Evolutionary conservation across 2,888 invertebrate species (phyloP).

Genomic region (Catocala fraxini): DNA sequence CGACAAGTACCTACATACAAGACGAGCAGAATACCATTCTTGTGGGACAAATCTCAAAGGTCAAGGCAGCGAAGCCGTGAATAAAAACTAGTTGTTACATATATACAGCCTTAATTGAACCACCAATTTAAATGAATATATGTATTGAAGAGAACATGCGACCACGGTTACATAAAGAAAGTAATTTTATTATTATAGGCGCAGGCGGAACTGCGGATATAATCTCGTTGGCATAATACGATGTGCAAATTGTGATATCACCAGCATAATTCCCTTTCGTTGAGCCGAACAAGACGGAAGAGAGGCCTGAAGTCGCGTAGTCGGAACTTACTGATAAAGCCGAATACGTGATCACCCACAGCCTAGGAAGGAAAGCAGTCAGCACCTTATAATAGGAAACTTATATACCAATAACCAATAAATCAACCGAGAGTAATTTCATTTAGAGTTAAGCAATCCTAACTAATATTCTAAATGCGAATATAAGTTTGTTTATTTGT

Average conservation of each 20-base stretch:
- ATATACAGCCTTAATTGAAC: too few relatives aligned
- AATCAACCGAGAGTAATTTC: background rate
- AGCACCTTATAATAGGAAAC: slow-evolving; percentile 49
- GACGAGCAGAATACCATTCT: too few relatives aligned
- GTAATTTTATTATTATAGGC: too few relatives aligned
- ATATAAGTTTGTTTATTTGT: too few relatives aligned
- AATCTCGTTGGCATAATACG: slow-evolving; percentile 5
- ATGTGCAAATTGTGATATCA: slow-evolving; percentile 28
- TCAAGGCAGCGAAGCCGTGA: too few relatives aligned
- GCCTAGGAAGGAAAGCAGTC: slow-evolving; percentile 49
- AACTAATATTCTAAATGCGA: too few relatives aligned
- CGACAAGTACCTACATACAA: too few relatives aligned
- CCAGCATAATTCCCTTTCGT: slow-evolving; percentile 22
- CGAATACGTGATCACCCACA: slow-evolving; percentile 51
- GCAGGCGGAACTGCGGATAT: background rate
- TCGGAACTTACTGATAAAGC: slow-evolving; percentile 40
- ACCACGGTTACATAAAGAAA: too few relatives aligned
- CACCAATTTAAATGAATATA: too few relatives aligned
- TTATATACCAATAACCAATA: slow-evolving; percentile 40
- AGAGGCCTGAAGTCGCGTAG: slow-evolving; percentile 21
- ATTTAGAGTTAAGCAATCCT: background rate
- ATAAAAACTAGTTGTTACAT: too few relatives aligned
- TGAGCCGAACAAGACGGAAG: slow-evolving; percentile 34
- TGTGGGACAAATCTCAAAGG: too few relatives aligned
- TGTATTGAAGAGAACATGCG: too few relatives aligned